Evolutionary conservation across 1,140 invertebrate species (phyloP).

Genomic region (Chionoecetes opilio): DNA sequence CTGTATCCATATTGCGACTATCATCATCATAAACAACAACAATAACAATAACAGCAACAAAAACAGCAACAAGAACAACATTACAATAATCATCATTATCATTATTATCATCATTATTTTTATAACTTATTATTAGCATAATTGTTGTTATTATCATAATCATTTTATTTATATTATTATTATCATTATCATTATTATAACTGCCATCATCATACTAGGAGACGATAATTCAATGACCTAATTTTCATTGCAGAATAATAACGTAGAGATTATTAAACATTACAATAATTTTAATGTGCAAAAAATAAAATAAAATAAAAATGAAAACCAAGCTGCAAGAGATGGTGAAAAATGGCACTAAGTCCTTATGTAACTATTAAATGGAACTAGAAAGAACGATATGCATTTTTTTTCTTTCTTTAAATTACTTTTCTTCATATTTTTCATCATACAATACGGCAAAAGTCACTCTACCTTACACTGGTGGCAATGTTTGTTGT

Average conservation of each 20-base stretch:
- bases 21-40: too few relatives aligned
- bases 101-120: too few relatives aligned
- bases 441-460: neutral
- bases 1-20: too few relatives aligned
- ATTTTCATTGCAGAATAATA: neutral
- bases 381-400: neutral
- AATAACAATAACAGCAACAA: too few relatives aligned
- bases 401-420: neutral
- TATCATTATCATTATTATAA: conserved; percentile 44
- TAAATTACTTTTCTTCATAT: neutral
- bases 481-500: neutral
- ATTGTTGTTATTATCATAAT: neutral
- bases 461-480: neutral
- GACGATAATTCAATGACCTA: neutral
- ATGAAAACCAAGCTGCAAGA: neutral
- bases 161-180: neutral
- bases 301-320: neutral
- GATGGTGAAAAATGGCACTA: neutral
- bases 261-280: conserved; percentile 37
- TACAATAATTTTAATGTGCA: conserved; percentile 34
- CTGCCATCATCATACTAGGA: neutral
- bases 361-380: neutral
- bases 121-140: too few relatives aligned
- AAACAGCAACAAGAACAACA: too few relatives aligned
- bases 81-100: neutral